Base-by-base conservation (phyloP, 2,113 vertebrate genomes). In the Pipa parva region DNA sequence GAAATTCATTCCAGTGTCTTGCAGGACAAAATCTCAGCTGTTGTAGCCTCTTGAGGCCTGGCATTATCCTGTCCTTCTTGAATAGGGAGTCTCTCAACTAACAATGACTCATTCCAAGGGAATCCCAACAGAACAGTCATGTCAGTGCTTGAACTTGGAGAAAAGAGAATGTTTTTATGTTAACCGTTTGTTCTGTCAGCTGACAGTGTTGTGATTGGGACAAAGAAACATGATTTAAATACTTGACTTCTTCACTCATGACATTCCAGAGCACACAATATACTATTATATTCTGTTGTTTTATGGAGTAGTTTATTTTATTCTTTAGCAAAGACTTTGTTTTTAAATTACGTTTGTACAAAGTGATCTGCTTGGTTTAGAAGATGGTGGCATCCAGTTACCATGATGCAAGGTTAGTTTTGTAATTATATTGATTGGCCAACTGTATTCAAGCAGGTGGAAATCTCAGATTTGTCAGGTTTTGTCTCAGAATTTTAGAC, bases 51-150 rank as follows among this genome's bases (percentile, higher is more conserved):
- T 63, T 48, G 81, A 83, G 79, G 69, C 81, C 77, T 77, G 72
- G 79, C 74, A 79, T 79, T 83, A 79, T 81, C 74, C 77, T 74
- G 78, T 74, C 76, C 74, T 80, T 75, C 68, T 75, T 75, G 45
- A 48, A 11, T 76, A 75, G 75, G 74, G 77, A 76, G 75, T 78
- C 80, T 84, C 63, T 73, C 11, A 63, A 73, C 80, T 76, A 79
- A 76, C 69, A 70, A 74, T 89, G 88, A 91, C 83, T 92, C 86
- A 92, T 88, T 72, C 72, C 27, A 63, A 91, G 87, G 88, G 89
- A 91, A 88, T 92, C 89, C 91, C 91, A 86, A 76, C 81, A 86
- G 89, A 88, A 81, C 73, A 76, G 84, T 82, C 79, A 72, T 82
- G 81, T 81, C 75, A 73, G 58, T 82, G 77, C 75, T 80, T 73